Conservation (phyloP, 2,797 vertebrate species). For the Somateria mollissima region DNA sequence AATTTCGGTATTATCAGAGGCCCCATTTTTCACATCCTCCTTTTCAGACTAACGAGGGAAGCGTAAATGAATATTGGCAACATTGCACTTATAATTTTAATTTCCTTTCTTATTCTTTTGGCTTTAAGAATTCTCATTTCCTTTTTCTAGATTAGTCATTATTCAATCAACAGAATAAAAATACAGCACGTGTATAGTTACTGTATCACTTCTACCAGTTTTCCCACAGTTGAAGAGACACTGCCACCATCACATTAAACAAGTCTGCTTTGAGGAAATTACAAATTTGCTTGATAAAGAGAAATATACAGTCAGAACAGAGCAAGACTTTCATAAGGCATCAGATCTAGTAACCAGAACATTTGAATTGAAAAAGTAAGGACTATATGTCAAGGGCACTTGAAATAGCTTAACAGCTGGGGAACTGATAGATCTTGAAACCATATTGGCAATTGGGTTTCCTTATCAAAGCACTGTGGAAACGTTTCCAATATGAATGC, state of each 20-base stretch:
- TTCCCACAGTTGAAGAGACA: neutral
- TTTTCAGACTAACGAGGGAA: neutral
- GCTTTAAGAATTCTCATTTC: neutral
- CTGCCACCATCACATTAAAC: neutral
- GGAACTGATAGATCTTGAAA: neutral
- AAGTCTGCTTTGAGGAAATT: neutral
- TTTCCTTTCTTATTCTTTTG: neutral
- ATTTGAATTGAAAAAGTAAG: neutral
- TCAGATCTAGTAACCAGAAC: neutral
- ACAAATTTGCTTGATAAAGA: neutral
- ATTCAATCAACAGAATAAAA: neutral
- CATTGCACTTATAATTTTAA: neutral
- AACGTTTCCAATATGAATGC: neutral
- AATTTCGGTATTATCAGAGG: neutral
- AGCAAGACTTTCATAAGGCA: neutral
- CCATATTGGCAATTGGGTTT: neutral
- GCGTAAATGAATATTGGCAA: neutral
- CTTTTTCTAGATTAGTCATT: slow-evolving; percentile 14
- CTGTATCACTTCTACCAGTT: neutral
- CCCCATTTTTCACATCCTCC: neutral
- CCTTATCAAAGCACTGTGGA: neutral
- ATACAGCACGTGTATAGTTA: neutral
- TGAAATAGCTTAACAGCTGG: neutral
- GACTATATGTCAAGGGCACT: neutral
- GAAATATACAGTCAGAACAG: neutral